Evolutionary conservation across 2,888 invertebrate species (phyloP), one percentile per base, ranked within the genome.

Genomic region (Hypomecis atomaria): DNA sequence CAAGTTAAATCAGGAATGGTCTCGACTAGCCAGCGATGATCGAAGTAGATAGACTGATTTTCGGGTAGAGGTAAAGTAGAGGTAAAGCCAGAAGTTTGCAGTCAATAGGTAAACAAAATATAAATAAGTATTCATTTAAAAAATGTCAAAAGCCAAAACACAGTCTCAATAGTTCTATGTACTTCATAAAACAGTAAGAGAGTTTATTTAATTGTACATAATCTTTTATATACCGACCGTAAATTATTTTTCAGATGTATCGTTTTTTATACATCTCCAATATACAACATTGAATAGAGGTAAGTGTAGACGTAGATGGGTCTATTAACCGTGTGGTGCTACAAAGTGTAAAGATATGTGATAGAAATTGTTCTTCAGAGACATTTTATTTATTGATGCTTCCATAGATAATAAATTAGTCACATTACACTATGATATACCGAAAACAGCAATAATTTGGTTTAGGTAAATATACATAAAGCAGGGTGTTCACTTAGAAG

Each of bases 321-420:
- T 92, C 90, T 90, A 89, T 90, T 92, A 92, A 92, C 89, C 79
- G 92, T 86, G 92, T 91, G 92, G 92, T 92, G 92, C 92, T 92
- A 92, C 89, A 90, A 83, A 80, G 89, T 89, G 90, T 90, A 92
- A 92, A 80, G 91, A 92, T 86, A 91, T 92, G 92, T 92, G 92
- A 92, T 92, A 92, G 88, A 91, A 88, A 90, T 86, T 89, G 83
- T 89, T 89, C 89, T 92, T 83, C 90, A 91, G 89, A 92, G 87
- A 90, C 90, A 87, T 92, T 90, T 92, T 92, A 92, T 91, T 92
- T 92, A 92, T 88, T 86, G 82, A 91, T 85, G 84, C 89, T 89
- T 87, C 90, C 89, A 90, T 91, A 92, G 89, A 71, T 88, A 84
- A 87, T 86, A 82, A 79, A 85, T 84, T 85, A 86, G 85, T 83